Evolutionary conservation across 2,888 invertebrate species (phyloP), one percentile per base, ranked within the genome.

Genomic region (Lamellibrachia columna): DNA sequence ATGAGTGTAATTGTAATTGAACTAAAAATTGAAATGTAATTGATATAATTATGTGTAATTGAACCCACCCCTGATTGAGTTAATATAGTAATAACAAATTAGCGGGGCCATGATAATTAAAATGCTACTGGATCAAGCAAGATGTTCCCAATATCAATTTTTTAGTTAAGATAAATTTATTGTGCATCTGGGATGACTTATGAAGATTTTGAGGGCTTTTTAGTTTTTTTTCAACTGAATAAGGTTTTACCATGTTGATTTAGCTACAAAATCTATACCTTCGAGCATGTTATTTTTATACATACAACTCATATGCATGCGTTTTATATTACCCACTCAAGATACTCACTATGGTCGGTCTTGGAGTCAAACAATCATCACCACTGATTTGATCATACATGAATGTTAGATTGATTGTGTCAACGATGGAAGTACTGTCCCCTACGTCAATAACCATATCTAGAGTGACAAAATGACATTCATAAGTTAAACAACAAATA

Each of bases 361-460:
- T 75, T 6, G 75, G 15, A 22, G 75, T 75, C 15, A 75, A 15
- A 75, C 15, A 75, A 15, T 75, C 75, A 52, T 22, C 58, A 2
- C 53, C 58, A 91, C 53, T 91, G 22, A 22, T 75, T 75, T 91
- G 22, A 91, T 40, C 90, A 40, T 96, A 96, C 75, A 96, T 95
- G 93, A 96, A 96, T 92, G 96, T 95, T 90, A 96, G 95, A 93
- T 96, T 95, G 2, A 95, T 95, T 90, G 96, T 95, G 91, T 96
- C 96, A 92, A 96, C 94, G 9, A 96, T 95, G 0, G 96, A 95
- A 93, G 95, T 95, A 94, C 95, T 96, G 93, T 95, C 96, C 7
- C 96, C 96, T 22, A 96, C 95, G 92, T 96, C 96, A 58, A 96
- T 96, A 94, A 96, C 96, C 93, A 96, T 93, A 94, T 95, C 96